Base-by-base conservation (phyloP, 2,113 vertebrate genomes). In the Gobius niger region DNA sequence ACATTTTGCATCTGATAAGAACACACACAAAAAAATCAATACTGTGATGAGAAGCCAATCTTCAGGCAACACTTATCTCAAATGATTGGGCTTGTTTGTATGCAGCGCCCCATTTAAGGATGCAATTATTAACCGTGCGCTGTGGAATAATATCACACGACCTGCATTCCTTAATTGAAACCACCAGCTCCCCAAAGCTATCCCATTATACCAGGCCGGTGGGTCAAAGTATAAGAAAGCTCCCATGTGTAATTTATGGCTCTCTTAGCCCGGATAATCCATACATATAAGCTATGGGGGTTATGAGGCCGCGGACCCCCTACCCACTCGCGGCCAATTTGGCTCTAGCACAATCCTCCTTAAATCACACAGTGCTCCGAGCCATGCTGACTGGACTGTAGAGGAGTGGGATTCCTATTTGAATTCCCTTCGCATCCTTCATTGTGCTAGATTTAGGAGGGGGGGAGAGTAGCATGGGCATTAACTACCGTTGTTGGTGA, bases 281-380 rank as follows among this genome's bases (percentile, higher is more conserved):
- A 87, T 84, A 77, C 79, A 44, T 78, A 66, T 78, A 84, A 80
- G 46, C 73, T 73, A 69, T 71, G 3, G 78, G 76, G 84, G 73
- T 82, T 72, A 84, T 76, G 69, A 82, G 70, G 72, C 78, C 67
- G 63, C 63, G 64, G 72, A 81, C 68, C 80, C 63, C 47, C 70
- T 70, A 76, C 75, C 72, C 87, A 87, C 85, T 83, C 90, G 87
- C 81, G 83, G 82, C 82, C 86, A 85, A 85, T 90, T 86, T 88
- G 71, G 73, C 73, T 63, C 54, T 56, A 53, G 1, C 79, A 67
- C 77, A 85, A 83, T 85, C 82, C 67, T 68, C 52, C 63, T 78
- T 86, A 91, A 90, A 89, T 90, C 86, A 82, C 72, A 76, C 76
- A 71, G 65, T 75, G 76, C 74, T 63, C 69, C 19, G 44, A 70